These are phyloP conservation scores for Phthorimaea operculella DNA, from an alignment of 1,140 invertebrate species.

Conservation along the genomic window DNA sequence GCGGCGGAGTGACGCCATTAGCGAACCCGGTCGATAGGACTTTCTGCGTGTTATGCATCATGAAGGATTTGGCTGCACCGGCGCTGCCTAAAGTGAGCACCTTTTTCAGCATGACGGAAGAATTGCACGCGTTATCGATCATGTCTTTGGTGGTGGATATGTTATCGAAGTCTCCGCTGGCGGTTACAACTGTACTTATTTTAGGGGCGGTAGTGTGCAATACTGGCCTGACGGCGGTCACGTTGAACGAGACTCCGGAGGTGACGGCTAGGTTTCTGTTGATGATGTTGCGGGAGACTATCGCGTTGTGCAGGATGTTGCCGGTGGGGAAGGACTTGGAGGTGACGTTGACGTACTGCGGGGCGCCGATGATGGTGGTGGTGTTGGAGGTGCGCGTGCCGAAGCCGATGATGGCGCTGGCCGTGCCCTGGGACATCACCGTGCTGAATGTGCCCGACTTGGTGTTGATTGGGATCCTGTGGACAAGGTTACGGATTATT, in stretches of 20 bases:
- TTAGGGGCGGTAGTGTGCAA: conserved; percentile 44
- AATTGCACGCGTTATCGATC: conserved; percentile 65
- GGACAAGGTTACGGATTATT: conserved; percentile 18
- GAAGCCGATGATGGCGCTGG: conserved; percentile 58
- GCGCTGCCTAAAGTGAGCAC: conserved; percentile 62
- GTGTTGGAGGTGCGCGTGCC: conserved; percentile 51
- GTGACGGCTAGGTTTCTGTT: conserved; percentile 35
- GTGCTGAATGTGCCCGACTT: conserved; percentile 58
- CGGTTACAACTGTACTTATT: conserved; percentile 37
- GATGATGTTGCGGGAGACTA: conserved; percentile 59
- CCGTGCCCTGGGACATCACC: conserved; percentile 60
- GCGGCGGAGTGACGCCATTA: conserved; percentile 46
- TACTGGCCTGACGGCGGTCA: conserved; percentile 40
- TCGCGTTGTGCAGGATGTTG: conserved; percentile 64
- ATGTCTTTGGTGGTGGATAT: conserved; percentile 63
- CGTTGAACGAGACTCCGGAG: conserved; percentile 49
- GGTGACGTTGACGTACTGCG: conserved; percentile 61
- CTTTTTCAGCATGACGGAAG: conserved; percentile 66
- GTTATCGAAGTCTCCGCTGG: conserved; percentile 42
- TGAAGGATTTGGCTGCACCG: conserved; percentile 59
- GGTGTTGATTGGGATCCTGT: conserved; percentile 57
- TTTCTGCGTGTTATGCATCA: conserved; percentile 66
- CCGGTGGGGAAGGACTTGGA: conserved; percentile 64
- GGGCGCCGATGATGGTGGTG: conserved; percentile 29
- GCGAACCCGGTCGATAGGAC: conserved; percentile 62